Base-by-base conservation (phyloP, 2,888 invertebrate genomes). In the Lysandra bellargus region DNA sequence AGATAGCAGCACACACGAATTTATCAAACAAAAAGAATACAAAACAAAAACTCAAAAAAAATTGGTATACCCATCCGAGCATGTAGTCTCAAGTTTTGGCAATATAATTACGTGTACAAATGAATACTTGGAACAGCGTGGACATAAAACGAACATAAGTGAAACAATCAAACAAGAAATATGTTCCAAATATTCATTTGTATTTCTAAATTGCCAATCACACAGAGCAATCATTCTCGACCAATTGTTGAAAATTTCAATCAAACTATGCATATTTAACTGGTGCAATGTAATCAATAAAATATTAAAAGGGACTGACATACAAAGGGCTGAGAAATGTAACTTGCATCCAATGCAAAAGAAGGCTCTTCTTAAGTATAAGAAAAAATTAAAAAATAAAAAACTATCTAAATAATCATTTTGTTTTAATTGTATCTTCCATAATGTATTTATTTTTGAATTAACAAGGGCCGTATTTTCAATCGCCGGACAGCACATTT, bases 181-280 rank as follows among this genome's bases (percentile, higher is more conserved):
- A 53, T 53, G 53, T 37, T 73, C 73, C 37, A n/a, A 73, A 73
- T 73, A 73, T 73, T 73, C 73, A 37, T 73, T 73, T 73, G 73
- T 5, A 40, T 73, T 73, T 73, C 40, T 73, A 23, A 73, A 33
- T 37, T 73, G 73, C 9, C 37, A 73, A 37, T 37, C n/a, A 40
- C 40, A 73, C 73, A 73, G n/a, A 37, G 37, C 40, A 37, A 73
- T 73, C 40, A 17, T 73, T 17, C 73, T 37, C 37, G 73, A 73
- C 14, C 33, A 73, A 73, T 73, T 73, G 37, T 73, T 73, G 53
- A 53, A 53, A 53, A 53, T 53, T 53, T 53, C 53, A 53, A 53
- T 53, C 53, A 53, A 53, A 53, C 6, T 9, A 37, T 73, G 37
- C 40, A 73, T 40, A 40, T 73, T 73, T 73, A 73, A 73, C 40